Evolutionary conservation across 2,797 vertebrate genomes (phyloP).

Genomic region (Galagoides demidoff): DNA sequence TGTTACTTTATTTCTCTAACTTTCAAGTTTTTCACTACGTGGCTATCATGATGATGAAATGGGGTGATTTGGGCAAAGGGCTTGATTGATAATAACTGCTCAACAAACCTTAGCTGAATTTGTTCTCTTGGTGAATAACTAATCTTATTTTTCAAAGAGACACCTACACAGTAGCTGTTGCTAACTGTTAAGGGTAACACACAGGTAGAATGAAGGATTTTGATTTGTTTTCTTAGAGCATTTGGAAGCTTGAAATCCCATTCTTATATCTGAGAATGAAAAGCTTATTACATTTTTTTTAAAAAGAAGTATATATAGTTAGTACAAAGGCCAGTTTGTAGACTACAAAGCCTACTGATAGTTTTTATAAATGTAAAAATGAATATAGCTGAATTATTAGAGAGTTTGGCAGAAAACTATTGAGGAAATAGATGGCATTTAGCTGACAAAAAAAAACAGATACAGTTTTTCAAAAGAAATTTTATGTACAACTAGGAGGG

Average conservation of each 20-base stretch:
- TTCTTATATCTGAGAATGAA: neutral
- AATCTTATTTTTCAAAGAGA: neutral
- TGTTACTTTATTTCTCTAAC: neutral
- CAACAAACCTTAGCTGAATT: neutral
- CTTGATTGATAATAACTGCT: neutral
- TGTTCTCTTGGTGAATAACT: neutral
- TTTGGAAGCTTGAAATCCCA: neutral
- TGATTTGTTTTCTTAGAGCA: neutral
- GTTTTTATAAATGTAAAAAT: neutral
- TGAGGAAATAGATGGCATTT: neutral
- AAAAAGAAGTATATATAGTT: neutral
- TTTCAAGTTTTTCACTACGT: neutral
- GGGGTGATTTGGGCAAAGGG: neutral
- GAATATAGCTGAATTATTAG: neutral
- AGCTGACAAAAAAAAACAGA: neutral
- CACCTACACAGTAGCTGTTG: neutral
- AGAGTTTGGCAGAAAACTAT: neutral
- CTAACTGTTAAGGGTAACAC: neutral
- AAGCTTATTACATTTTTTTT: neutral
- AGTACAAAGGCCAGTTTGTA: neutral
- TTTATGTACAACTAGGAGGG: neutral
- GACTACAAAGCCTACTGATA: neutral
- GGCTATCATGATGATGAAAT: neutral
- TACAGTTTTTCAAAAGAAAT: neutral
- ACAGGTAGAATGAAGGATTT: neutral